Percentiles rank a stretch among this genome's conserved stretches.
These are phyloP conservation scores for Schizopygopsis pylzovi DNA, from an alignment of 2,797 vertebrate genomes.

Conservation along the genomic window DNA sequence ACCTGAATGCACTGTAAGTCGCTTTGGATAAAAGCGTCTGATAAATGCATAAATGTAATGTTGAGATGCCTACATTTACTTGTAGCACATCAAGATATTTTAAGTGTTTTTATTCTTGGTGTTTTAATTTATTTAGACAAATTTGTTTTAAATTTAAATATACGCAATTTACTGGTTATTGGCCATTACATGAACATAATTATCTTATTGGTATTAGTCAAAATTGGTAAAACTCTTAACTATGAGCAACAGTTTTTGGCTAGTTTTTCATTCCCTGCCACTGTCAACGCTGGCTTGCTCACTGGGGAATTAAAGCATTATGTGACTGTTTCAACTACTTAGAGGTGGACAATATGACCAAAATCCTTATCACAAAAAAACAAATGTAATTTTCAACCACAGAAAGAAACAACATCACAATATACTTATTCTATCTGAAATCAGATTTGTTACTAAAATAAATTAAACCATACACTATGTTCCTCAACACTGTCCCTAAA, in stretches of 20 bases:
- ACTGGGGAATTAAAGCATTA: background rate
- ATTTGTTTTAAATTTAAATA: background rate
- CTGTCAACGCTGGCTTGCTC: background rate
- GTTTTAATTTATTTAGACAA: too few species aligned
- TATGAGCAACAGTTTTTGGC: background rate
- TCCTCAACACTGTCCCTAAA: background rate
- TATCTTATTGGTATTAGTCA: background rate
- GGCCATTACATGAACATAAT: background rate
- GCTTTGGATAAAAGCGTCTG: too few species aligned
- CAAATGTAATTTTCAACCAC: background rate
- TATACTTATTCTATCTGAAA: background rate
- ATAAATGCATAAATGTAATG: too few species aligned
- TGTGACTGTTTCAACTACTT: background rate
- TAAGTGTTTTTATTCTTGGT: too few species aligned
- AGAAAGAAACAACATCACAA: background rate
- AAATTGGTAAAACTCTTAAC: background rate
- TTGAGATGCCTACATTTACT: too few species aligned
- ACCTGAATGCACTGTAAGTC: too few species aligned
- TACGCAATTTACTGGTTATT: background rate
- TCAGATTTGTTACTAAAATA: background rate
- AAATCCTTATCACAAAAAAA: background rate
- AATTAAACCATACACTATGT: background rate
- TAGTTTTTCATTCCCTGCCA: background rate
- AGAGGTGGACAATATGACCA: background rate
- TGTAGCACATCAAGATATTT: too few species aligned